Base-by-base conservation (phyloP, 2,888 invertebrate genomes). In the Scaptomyza cyrtandrae region DNA sequence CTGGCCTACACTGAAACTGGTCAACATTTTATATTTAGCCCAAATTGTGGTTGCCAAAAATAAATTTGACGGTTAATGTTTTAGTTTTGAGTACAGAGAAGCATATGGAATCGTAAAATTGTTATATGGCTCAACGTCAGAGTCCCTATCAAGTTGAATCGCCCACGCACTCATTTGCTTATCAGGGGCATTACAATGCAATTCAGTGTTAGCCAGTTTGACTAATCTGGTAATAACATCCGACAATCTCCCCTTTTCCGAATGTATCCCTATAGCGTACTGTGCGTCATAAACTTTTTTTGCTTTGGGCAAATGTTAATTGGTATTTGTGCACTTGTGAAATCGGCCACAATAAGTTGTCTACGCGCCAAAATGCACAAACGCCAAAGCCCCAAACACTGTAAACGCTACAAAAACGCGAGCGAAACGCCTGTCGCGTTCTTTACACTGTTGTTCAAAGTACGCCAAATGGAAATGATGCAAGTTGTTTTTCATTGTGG, bases 291-390 rank as follows among this genome's bases (percentile, higher is more conserved):
- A 43, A 27, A 19, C 44, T 35, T 16, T 37, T 33, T 6, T 49
- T 55, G 35, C 39, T 60, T 63, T 69, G 67, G 64, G 53, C 54
- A 48, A 66, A 65, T 77, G 68, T 73, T 78, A 80, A 78, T 78
- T 69, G 50, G 33, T 45, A 49, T 55, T 70, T 56, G 80, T 71
- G 62, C 63, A 84, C 64, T 78, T 80, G 86, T 65, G 86, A 82
- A 78, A 73, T 73, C 10, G 46, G 53, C 62, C 37, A 55, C 56
- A 53, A 56, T 37, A 39, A 48, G 31, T 43, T 58, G 83, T 64
- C 67, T 84, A 84, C 87, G 87, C 82, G 83, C 85, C 70, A 64
- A 87, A 87, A 79, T 48, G 66, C 83, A 84, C 83, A 87, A 78
- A 62, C 79, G 71, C 83, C 86, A 10, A 39, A 74, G 29, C 16